A percentile compares a stretch with the other conserved stretches of the same genome.
Evolutionary conservation across 2,888 invertebrate species (phyloP).

Genomic region (Brachyptera putata): DNA sequence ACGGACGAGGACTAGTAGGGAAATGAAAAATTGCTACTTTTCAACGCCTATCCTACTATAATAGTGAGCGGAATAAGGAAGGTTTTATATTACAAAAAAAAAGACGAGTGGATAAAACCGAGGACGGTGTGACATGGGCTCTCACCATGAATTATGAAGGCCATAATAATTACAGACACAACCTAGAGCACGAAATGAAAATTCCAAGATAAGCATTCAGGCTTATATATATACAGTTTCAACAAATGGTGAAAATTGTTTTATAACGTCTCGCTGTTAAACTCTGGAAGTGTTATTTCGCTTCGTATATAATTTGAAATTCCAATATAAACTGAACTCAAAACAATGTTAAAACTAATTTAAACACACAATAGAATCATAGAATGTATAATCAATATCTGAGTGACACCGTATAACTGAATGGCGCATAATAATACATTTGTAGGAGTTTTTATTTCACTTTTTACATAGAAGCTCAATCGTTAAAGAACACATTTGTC

Average conservation of each 20-base stretch:
- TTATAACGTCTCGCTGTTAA: too few relatives aligned
- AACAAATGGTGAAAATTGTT: conserved; percentile 13
- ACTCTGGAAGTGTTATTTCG: not conserved
- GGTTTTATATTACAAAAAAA: too few relatives aligned
- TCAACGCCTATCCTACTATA: conserved; percentile 26
- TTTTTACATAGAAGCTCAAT: too few relatives aligned
- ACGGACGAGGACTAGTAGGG: conserved; percentile 25
- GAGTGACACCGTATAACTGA: not conserved
- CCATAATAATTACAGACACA: conserved; percentile 29
- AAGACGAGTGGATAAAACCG: conserved; percentile 23
- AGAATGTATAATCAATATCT: too few relatives aligned
- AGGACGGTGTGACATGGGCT: conserved; percentile 12
- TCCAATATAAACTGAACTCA: not conserved
- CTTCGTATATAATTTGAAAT: not conserved
- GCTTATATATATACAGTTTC: conserved; percentile 16
- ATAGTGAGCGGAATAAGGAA: conserved; percentile 19
- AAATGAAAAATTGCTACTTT: conserved; percentile 27
- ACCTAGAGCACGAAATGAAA: conserved; percentile 24
- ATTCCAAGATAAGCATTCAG: conserved; percentile 26
- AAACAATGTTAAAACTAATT: conserved; percentile 1
- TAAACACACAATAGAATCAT: too few relatives aligned
- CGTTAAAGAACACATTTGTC: too few relatives aligned
- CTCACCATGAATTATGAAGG: conserved; percentile 24
- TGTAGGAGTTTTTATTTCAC: not conserved
- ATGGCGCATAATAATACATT: not conserved